Conservation (phyloP, 2,113 vertebrate species). For the Ursus arctos region DNA sequence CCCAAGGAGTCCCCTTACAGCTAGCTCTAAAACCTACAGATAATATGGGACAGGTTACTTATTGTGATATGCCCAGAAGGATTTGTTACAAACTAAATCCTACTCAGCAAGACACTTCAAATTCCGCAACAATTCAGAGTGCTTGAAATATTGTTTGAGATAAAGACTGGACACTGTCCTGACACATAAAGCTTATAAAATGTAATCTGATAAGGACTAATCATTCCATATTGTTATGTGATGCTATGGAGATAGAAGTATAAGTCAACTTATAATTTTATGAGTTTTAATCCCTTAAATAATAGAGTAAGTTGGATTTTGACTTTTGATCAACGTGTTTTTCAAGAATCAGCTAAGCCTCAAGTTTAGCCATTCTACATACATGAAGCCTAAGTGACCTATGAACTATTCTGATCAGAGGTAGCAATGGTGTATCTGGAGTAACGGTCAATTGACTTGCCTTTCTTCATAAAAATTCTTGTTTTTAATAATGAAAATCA, state of each 20-base stretch:
- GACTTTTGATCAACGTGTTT: neutral
- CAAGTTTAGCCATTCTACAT: neutral
- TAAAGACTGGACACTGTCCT: neutral
- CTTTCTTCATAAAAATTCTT: neutral
- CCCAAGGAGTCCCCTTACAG: neutral
- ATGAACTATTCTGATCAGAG: neutral
- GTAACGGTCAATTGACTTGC: neutral
- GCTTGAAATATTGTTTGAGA: neutral
- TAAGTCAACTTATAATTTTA: neutral
- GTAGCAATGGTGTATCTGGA: neutral
- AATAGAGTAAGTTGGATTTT: neutral
- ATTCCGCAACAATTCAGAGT: conserved; percentile 15
- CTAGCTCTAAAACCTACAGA: neutral
- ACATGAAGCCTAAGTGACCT: neutral
- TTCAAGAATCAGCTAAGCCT: neutral
- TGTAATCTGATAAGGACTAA: neutral
- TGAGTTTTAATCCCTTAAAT: neutral
- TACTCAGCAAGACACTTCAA: conserved; percentile 16
- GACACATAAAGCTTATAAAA: neutral
- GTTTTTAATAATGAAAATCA: neutral
- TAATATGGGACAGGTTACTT: neutral
- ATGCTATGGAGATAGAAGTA: neutral
- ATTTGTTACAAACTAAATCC: neutral
- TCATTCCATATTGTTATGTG: neutral
- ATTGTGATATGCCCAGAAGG: neutral